Evolutionary conservation across 2,888 invertebrate genomes (phyloP), one percentile per base, ranked within the genome.

Genomic region (Rhagonycha lutea): DNA sequence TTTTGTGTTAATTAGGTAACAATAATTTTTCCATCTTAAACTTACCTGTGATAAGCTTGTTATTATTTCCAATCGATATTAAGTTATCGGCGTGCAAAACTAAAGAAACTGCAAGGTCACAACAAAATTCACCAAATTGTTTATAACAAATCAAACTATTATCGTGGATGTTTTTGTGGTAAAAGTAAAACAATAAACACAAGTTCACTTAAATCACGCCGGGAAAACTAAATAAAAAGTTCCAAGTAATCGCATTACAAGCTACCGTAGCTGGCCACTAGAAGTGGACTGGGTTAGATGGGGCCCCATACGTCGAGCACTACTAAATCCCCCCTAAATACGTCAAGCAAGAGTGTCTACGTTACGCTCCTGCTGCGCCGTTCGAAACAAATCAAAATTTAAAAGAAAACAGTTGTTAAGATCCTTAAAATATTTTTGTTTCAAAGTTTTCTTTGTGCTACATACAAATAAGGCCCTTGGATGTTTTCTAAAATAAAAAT

Each of bases 291-390:
- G 77, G 73, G 73, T 72, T 75, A 70, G 72, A 73, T 63, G 77
- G 69, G 75, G 77, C 69, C 77, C 74, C 74, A 72, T 74, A 26
- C 68, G 32, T 63, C 70, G 32, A 78, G 75, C 75, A 67, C 75
- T 75, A 74, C 74, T 74, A 73, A 77, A 78, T 78, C 77, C 77
- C 77, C 77, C 73, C 77, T 78, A 74, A 78, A 78, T 75, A 72
- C 77, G 77, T 78, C 77, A 78, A 72, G 32, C 71, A 29, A 24
- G 69, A 47, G 69, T 24, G 18, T 26, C 68, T 68, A 68, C 24
- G 28, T 68, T 18, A 26, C 18, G 24, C 28, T 68, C 68, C 68
- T 68, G 68, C 68, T 65, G 63, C 63, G 63, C 63, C 24, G 23
- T 62, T 65, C 26, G 63, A 47, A 47, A 47, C 47, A 47, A 47